These are phyloP conservation scores for Papilio machaon DNA, from an alignment of 1,140 invertebrate genomes.

Conservation along the genomic window DNA sequence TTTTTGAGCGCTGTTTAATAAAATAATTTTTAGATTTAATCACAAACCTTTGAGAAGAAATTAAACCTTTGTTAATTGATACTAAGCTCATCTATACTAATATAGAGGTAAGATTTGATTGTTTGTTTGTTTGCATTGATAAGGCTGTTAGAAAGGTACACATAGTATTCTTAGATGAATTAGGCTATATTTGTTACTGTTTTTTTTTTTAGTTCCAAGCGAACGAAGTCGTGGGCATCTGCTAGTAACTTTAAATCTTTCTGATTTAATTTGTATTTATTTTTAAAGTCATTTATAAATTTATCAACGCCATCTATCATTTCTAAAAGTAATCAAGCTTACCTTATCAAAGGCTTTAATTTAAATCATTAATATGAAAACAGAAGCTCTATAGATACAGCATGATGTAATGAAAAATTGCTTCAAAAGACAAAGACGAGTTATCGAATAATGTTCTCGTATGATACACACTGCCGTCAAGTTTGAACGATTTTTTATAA, in stretches of 20 bases:
- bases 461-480: background rate
- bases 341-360: background rate
- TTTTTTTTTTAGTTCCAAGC: too few species aligned
- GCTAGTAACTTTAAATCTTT: too few species aligned
- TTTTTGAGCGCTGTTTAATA: background rate
- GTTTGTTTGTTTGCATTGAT: too few species aligned
- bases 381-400: background rate
- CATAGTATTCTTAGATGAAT: too few species aligned
- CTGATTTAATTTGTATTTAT: background rate
- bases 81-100: too few species aligned
- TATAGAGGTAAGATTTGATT: too few species aligned
- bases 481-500: background rate
- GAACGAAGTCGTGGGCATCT: too few species aligned
- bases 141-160: too few species aligned
- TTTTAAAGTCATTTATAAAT: too few species aligned
- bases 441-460: background rate
- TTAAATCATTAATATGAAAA: background rate
- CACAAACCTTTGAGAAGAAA: background rate
- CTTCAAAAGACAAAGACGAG: conserved; percentile 9
- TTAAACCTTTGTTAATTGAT: background rate
- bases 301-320: background rate
- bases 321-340: background rate
- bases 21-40: background rate
- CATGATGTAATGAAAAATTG: background rate
- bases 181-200: too few species aligned